Evolutionary conservation across 2,113 vertebrate species (phyloP).

Genomic region (Crypturellus undulatus): DNA sequence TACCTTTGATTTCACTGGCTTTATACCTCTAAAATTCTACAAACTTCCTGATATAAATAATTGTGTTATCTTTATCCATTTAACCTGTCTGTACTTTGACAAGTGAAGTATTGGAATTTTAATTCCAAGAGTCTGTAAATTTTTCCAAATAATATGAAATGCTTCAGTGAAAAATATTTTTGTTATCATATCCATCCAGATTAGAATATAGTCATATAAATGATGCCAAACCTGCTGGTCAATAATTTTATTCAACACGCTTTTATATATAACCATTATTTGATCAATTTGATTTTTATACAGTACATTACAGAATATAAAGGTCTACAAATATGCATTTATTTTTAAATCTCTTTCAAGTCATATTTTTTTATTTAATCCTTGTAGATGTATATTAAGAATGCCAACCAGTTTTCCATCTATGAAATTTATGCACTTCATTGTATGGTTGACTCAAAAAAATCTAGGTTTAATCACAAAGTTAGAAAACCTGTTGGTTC

Average conservation of each 20-base stretch:
- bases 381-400: not conserved
- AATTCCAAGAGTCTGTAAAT: not conserved
- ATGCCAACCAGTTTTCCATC: not conserved
- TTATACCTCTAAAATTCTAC: not conserved
- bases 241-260: not conserved
- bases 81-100: not conserved
- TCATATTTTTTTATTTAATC: not conserved
- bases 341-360: not conserved
- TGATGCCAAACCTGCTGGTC: not conserved
- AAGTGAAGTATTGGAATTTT: not conserved
- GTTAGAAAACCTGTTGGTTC: not conserved
- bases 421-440: not conserved
- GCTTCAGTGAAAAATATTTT: not conserved
- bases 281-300: not conserved
- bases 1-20: not conserved
- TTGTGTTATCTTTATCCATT: not conserved
- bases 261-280: not conserved
- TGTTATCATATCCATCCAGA: not conserved
- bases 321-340: not conserved
- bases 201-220: not conserved
- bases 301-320: too few relatives aligned
- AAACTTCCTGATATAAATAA: not conserved
- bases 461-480: not conserved
- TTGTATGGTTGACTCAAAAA: not conserved
- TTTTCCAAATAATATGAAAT: not conserved